A percentile compares a stretch with the other conserved stretches of the same genome.
phyloP scores from a whole-genome alignment of 2,888 invertebrate genomes.

The Amphipoea oculea region DNA sequence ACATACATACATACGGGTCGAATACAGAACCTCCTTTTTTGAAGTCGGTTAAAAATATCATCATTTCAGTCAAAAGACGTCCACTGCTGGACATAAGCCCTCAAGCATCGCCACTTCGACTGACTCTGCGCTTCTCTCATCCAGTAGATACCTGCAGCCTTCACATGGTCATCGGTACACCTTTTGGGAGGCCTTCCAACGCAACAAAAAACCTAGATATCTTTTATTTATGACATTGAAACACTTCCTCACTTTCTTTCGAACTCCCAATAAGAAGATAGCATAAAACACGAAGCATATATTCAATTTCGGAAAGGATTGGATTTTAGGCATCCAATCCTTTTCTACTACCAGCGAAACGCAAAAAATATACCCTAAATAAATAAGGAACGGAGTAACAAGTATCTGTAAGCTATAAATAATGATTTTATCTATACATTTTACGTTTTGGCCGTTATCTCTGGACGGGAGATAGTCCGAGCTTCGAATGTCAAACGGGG shows the following conservation, averaged over 20 bases:
- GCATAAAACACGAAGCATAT: neutral
- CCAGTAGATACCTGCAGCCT: neutral
- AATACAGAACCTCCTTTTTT: no score
- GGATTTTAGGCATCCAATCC: neutral
- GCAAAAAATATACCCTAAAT: conserved; percentile 30
- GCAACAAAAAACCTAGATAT: neutral
- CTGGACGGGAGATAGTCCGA: conserved; percentile 14
- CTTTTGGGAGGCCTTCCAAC: neutral
- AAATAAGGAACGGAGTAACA: conserved; percentile 30
- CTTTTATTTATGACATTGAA: neutral
- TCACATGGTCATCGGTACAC: neutral
- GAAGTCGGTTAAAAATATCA: no score
- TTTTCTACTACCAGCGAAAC: neutral
- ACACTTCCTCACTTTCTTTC: neutral
- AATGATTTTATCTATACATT: conserved; percentile 60
- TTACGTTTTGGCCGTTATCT: conserved; percentile 59
- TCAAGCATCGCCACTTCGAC: neutral
- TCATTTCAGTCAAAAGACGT: neutral
- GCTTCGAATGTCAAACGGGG: conserved; percentile 24
- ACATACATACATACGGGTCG: no score
- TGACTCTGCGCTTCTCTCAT: neutral
- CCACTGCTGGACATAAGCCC: neutral
- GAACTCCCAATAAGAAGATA: conserved; percentile 9
- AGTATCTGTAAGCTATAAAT: conserved; percentile 61
- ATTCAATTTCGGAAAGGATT: conserved; percentile 22